Base-by-base conservation (phyloP, 2,888 invertebrate species). In the Polyommatus icarus region DNA sequence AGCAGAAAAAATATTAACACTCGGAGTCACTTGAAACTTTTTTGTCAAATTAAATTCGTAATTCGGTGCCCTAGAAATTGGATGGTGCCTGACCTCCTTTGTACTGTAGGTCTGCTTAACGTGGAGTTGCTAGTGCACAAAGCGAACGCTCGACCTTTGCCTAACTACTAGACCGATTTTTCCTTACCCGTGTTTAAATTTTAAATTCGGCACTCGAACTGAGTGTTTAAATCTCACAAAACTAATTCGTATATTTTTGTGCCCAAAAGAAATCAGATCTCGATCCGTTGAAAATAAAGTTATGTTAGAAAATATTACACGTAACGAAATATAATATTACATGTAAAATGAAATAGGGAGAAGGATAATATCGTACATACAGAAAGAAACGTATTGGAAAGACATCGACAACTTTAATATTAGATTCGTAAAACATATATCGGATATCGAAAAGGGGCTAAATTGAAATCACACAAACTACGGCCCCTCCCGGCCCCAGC, bases 1-100 rank as follows among this genome's bases (percentile, higher is more conserved):
- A 67, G 15, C 24, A 12, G 29, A 67, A 67, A 54, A 18, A 24
- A 61, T 61, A 67, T 67, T 29, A 67, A 67, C 67, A 67, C 67
- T 67, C 32, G 29, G 67, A 29, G 67, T 67, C 67, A 67, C 67
- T 67, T 29, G 67, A 67, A 67, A 67, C 67, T 40, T 72, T 72
- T 72, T 40, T 72, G 72, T 32, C 29, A 67, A 67, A 67, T 67
- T 73, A 73, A 46, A 73, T 40, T 73, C 40, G 24, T 73, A 73
- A 73, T 73, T 73, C 24, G 20, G 40, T 46, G 46, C 73, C 40
- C 46, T 73, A 73, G 46, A 73, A 73, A 73, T 73, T 73, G 73
- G 46, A 73, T 73, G 73, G 73, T 40, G 73, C 73, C 40, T 73
- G 73, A 73, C 73, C 73, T 73, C 73, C 46, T 73, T 73, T 73